These are phyloP conservation scores for Acomys russatus DNA, from an alignment of 2,797 vertebrate genomes.

Conservation along the genomic window DNA sequence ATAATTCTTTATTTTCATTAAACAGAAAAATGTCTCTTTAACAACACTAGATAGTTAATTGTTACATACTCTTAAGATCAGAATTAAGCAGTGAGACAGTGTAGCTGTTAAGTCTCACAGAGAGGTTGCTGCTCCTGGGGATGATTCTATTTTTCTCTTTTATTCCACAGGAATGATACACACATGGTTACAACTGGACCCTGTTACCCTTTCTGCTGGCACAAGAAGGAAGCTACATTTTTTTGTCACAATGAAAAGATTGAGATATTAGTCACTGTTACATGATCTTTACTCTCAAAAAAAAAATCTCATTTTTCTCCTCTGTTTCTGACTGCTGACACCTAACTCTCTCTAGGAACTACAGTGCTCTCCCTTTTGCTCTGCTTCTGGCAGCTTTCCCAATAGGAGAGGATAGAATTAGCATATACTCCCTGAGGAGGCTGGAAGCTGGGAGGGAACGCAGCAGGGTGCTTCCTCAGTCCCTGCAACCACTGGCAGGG, in stretches of 20 bases:
- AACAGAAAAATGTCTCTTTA: background rate
- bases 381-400: slow-evolving; percentile 81
- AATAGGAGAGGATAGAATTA: slow-evolving; percentile 78
- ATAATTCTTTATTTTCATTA: background rate
- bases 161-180: background rate
- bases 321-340: slow-evolving; percentile 68
- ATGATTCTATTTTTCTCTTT: background rate
- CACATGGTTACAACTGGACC: background rate
- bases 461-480: slow-evolving; percentile 81
- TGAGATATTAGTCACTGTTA: slow-evolving; percentile 54
- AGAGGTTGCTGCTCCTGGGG: background rate
- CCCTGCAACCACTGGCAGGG: slow-evolving; percentile 75
- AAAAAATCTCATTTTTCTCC: slow-evolving; percentile 55
- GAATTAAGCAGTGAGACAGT: background rate
- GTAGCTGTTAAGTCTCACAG: background rate
- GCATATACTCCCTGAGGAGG: slow-evolving; percentile 68
- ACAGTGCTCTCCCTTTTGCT: slow-evolving; percentile 63
- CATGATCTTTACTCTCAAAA: slow-evolving; percentile 15
- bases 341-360: slow-evolving; percentile 82
- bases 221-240: background rate
- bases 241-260: background rate
- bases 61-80: slow-evolving; percentile 29
- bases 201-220: background rate
- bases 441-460: slow-evolving; percentile 36
- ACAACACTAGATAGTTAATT: slow-evolving; percentile 37